Evolutionary conservation across 1,140 invertebrate genomes (phyloP), one percentile per base, ranked within the genome.

Genomic region (Trypoxylus dichotomus): DNA sequence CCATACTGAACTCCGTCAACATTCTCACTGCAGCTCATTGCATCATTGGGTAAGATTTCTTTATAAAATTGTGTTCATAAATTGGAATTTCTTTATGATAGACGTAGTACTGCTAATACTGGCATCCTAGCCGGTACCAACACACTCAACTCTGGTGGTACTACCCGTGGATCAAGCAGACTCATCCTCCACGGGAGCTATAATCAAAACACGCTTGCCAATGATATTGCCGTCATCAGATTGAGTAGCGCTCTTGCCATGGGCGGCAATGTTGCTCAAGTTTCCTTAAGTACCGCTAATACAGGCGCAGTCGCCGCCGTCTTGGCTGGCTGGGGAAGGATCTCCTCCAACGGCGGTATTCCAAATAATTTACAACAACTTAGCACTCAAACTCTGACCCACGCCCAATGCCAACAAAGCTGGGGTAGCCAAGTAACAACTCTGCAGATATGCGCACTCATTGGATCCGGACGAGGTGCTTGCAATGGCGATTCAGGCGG

Each of bases 291-390:
- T 7, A 79, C 25, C 15, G 74, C 15, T 5, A 77, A 83, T 47
- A 76, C 54, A 10, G 84, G 82, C 43, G 83, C 81, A 25, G 0
- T 76, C 2, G 84, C 82, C 11, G 79, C 79, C 42, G 21, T 32
- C 27, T 83, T 90, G 29, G 85, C 86, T 72, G 89, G 89, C 25
- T 90, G 89, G 89, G 89, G 89, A 32, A 85, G 78, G 74, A 80
- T 84, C 15, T 79, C 78, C 37, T 80, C 81, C 13, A 76, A 76
- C 7, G 84, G 85, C 8, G 78, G 79, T n/a, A 43, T 83, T 43
- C 83, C 86, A 1, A 83, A 86, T 68, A 82, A 85, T n/a, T 82
- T 89, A 2, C 88, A 89, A 80, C 86, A 84, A 41, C 87, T 88
- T 77, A 84, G 86, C 71, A 78, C 88, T 63, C 85, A 83, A 2